A percentile compares a stretch with the other conserved stretches of the same genome.
These are phyloP conservation scores for Gadopsis bispinosus DNA, from an alignment of 2,797 vertebrate genomes.

Conservation along the genomic window DNA sequence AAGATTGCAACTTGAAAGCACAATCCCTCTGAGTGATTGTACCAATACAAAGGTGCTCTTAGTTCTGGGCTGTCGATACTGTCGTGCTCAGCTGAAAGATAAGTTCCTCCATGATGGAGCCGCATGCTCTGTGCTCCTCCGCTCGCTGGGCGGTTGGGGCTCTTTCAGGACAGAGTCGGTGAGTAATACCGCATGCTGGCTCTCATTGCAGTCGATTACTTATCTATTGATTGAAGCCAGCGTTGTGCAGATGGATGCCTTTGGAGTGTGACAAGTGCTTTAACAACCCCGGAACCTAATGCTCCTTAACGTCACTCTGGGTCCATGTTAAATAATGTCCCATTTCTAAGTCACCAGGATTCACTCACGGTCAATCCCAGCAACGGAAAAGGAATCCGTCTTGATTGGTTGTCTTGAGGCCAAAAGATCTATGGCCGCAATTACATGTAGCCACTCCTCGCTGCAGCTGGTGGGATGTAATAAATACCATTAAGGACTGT, in stretches of 20 bases:
- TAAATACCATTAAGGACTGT: conserved; percentile 82
- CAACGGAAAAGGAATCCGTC: conserved; percentile 77
- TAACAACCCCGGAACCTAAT: conserved; percentile 83
- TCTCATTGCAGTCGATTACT: conserved; percentile 85
- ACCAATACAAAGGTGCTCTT: conserved; percentile 69
- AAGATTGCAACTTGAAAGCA: conserved; percentile 60
- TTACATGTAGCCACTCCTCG: conserved; percentile 80
- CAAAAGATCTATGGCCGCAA: conserved; percentile 84
- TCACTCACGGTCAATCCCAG: conserved; percentile 73
- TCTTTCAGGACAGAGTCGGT: conserved; percentile 68
- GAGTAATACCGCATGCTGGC: conserved; percentile 81
- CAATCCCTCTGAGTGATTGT: conserved; percentile 56
- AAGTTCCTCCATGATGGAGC: conserved; percentile 72
- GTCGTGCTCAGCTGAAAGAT: conserved; percentile 73
- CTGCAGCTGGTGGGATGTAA: conserved; percentile 79
- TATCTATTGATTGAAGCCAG: conserved; percentile 87
- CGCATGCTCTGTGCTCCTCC: conserved; percentile 51
- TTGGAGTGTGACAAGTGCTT: conserved; percentile 83
- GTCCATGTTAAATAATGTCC: conserved; percentile 85
- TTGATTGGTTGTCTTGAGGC: conserved; percentile 83
- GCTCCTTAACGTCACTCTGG: conserved; percentile 82
- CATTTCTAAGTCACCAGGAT: conserved; percentile 78
- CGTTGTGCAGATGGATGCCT: conserved; percentile 84
- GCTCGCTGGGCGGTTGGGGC: conserved; percentile 63
- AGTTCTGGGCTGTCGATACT: conserved; percentile 69